Percentiles rank a stretch among this genome's conserved stretches.
Conservation (phyloP, 2,113 vertebrate species). For the Pseudopodoces humilis region DNA sequence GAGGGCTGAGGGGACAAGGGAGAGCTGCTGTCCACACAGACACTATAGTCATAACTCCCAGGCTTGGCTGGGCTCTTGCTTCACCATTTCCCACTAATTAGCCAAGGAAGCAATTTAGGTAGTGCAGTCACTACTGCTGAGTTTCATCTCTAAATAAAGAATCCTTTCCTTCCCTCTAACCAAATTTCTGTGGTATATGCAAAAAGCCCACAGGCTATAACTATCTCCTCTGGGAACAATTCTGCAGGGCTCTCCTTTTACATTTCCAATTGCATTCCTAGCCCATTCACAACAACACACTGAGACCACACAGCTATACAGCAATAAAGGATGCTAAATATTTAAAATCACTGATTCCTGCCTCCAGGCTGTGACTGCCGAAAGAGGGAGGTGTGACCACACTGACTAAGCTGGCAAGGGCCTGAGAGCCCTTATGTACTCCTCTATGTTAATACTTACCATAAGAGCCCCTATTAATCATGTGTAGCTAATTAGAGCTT, state of each 20-base stretch:
- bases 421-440: accelerated
- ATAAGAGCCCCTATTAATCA: neutral
- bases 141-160: neutral
- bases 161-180: neutral
- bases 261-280: neutral
- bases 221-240: neutral
- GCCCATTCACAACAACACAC: neutral
- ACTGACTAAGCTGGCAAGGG: neutral
- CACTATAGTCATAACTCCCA: accelerated
- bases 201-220: neutral
- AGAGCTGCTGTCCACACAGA: neutral
- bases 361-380: neutral
- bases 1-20: neutral
- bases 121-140: neutral
- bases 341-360: neutral
- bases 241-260: neutral
- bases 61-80: neutral
- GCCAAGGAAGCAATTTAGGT: neutral
- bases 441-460: neutral
- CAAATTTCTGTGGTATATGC: neutral
- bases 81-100: neutral
- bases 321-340: neutral
- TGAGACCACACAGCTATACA: neutral
- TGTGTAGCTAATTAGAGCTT: neutral
- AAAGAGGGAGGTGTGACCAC: neutral